Base-by-base conservation (phyloP, 2,888 invertebrate genomes). In the Dromius quadrimaculatus region DNA sequence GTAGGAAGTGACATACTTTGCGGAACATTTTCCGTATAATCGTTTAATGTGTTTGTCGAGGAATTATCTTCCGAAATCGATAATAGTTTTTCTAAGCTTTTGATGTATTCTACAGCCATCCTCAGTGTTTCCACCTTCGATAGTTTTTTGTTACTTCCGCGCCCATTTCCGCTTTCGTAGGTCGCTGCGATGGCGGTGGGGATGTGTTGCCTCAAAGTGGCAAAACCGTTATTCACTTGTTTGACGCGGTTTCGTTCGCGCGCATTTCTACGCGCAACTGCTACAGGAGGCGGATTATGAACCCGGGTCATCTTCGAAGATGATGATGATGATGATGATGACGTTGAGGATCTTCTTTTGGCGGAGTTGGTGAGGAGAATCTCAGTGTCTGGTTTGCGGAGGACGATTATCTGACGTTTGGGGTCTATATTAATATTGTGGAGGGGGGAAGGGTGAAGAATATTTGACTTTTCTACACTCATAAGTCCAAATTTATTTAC, bases 171-270 rank as follows among this genome's bases (percentile, higher is more conserved):
- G 3, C 88, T 79, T 73, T 82, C 90, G 73, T 89, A 91, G 0
- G 87, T 87, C 62, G 89, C 85, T 0, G 92, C 92, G 0, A 93
- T 91, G 79, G 92, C 91, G 65, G 90, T 91, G 0, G 95, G 95
- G 74, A 95, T 94, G 79, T 93, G 94, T 76, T 93, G 91, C 15
- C 95, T 87, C 1, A 95, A 83, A n/a, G 92, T 91, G 0, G 94
- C 93, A 80, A 95, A 95, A 13, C 95, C 95, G 78, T 94, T 92
- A 83, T 95, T 95, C 20, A 95, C 94, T 86, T 95, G 94, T 76
- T 95, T 93, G 6, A 96, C 96, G 72, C 97, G 87, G 83, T 96
- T 96, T 15, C 97, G 85, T 86, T 97, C 97, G 63, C 97, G 88
- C 72, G 95, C 96, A 84, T 97, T 97, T 78, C 97, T 85, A 45